Conservation (phyloP, 2,113 vertebrate genomes). For the Mesocricetus auratus region DNA sequence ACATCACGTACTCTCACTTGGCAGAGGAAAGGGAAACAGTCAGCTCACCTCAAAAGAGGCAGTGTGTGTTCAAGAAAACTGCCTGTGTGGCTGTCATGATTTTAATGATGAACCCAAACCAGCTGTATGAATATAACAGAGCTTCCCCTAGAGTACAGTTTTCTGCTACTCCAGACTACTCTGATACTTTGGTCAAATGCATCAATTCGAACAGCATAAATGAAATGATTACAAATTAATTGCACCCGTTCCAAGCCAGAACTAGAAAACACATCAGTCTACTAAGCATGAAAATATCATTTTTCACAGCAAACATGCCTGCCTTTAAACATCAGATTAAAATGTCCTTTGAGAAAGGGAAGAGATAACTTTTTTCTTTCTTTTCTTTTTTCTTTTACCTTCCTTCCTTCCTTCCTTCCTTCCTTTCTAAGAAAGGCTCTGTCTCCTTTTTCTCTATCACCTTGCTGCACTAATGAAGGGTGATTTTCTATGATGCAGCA, state of each 20-base stretch:
- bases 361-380: not conserved
- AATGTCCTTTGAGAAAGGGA: not conserved
- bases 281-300: slow-evolving; percentile 31
- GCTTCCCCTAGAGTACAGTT: slow-evolving; percentile 66
- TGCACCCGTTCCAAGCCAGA: slow-evolving; percentile 61
- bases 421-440: not conserved
- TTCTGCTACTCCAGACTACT: not conserved
- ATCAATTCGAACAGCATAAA: slow-evolving; percentile 58
- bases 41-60: slow-evolving; percentile 45
- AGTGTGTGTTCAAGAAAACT: slow-evolving; percentile 43
- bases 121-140: slow-evolving; percentile 68
- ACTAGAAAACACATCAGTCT: slow-evolving; percentile 42
- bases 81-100: slow-evolving; percentile 22
- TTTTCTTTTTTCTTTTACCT: too few species aligned
- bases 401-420: not conserved
- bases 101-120: slow-evolving; percentile 72
- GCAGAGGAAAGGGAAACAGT: not conserved
- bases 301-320: slow-evolving; percentile 14
- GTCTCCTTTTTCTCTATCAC: slow-evolving; percentile 53
- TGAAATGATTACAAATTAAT: slow-evolving; percentile 79
- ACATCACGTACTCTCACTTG: not conserved
- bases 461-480: slow-evolving; percentile 51
- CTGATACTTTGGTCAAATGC: slow-evolving; percentile 69
- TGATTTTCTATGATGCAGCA: slow-evolving; percentile 63
- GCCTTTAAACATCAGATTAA: not conserved